These are phyloP conservation scores for Galeruca laticollis DNA, from an alignment of 2,888 invertebrate species.

Conservation along the genomic window DNA sequence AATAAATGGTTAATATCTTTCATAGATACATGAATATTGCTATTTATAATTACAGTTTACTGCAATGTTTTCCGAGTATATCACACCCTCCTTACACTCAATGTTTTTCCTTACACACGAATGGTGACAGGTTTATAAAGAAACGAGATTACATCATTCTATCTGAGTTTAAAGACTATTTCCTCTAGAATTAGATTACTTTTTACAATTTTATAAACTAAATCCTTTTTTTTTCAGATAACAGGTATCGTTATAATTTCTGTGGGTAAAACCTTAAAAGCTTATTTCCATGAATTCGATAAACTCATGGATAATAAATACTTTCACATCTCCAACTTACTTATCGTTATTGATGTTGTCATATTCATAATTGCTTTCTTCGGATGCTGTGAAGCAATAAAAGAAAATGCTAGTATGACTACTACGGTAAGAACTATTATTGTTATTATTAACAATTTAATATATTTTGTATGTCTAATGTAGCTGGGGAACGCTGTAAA, in stretches of 20 bases:
- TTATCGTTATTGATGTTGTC: conserved; percentile 87
- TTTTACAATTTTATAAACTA: conserved; percentile 20
- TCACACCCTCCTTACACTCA: no score
- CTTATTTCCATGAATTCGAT: conserved; percentile 80
- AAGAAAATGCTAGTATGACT: conserved; percentile 95
- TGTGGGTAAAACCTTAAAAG: conserved; percentile 82
- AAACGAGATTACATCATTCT: no score
- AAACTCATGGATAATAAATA: conserved; percentile 84
- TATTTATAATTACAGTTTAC: no score
- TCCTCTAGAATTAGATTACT: background rate
- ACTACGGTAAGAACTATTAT: conserved; percentile 82
- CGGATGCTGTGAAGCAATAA: conserved; percentile 95
- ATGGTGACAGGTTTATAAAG: no score
- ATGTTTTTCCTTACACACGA: no score
- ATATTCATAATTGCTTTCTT: conserved; percentile 93
- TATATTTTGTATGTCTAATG: no score
- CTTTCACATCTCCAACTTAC: conserved; percentile 84
- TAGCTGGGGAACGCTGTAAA: no score
- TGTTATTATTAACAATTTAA: no score
- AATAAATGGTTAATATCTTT: no score
- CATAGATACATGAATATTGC: no score
- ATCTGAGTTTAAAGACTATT: no score
- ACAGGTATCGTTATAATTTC: conserved; percentile 86
- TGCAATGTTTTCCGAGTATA: no score
- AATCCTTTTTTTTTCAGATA: conserved; percentile 72